Evolutionary conservation across 1,140 invertebrate genomes (phyloP).

Genomic region (Hyles euphorbiae): DNA sequence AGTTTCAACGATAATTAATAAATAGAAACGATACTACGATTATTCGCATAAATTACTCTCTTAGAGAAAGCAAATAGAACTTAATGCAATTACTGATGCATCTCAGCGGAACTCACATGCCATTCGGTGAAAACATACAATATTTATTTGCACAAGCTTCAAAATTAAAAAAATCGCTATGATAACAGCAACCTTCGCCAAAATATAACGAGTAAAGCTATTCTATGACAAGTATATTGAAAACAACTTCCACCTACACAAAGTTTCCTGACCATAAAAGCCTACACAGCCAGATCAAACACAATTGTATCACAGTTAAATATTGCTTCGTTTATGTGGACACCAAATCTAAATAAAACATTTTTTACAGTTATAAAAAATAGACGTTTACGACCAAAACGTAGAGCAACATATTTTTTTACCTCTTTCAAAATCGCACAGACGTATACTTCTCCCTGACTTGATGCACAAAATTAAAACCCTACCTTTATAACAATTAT

Average conservation of each 20-base stretch:
- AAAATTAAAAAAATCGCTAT: no score
- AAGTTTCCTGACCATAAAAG: constrained; percentile 23
- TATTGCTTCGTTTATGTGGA: constrained; percentile 13
- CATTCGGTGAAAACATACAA: no score
- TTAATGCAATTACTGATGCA: no score
- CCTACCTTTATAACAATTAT: constrained; percentile 38
- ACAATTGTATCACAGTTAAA: constrained; percentile 9
- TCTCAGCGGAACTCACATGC: no score
- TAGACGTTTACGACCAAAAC: constrained; percentile 12
- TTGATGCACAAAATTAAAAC: constrained; percentile 20
- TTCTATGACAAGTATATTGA: constrained; percentile 11
- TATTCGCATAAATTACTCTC: no score
- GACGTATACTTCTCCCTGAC: constrained; percentile 3
- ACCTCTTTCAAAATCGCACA: constrained; percentile 11
- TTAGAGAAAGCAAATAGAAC: no score
- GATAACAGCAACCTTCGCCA: background rate
- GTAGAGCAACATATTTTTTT: constrained; percentile 21
- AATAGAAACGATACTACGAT: no score
- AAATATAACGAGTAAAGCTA: constrained; percentile 13
- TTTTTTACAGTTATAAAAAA: constrained; percentile 39
- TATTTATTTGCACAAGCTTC: no score
- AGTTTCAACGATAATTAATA: no score
- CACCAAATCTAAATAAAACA: constrained; percentile 17
- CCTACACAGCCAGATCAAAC: constrained; percentile 9
- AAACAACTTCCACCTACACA: constrained; percentile 48